A percentile compares a stretch with the other conserved stretches of the same genome.
phyloP scores from a whole-genome alignment of 2,888 invertebrate species.

The Tenthredo amoena region DNA sequence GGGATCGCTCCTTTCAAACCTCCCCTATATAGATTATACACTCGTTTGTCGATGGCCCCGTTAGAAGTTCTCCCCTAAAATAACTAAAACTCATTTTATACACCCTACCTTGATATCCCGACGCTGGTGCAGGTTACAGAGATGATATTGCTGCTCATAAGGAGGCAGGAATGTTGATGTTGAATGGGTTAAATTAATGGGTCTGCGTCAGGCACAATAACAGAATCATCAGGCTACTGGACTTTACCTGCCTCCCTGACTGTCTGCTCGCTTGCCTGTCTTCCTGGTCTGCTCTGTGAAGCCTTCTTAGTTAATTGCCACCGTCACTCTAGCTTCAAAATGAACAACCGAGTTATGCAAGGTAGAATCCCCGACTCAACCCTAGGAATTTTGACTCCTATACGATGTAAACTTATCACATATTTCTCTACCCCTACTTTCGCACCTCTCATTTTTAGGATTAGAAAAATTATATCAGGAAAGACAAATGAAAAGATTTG shows the following conservation, averaged over 20 bases:
- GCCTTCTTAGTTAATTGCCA: conserved; percentile 49
- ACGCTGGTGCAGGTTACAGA: background rate
- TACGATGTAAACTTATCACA: background rate
- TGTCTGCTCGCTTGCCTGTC: background rate
- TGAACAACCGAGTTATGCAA: conserved; percentile 48
- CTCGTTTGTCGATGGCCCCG: conserved; percentile 1
- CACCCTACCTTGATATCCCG: background rate
- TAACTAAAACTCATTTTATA: background rate
- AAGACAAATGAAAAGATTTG: too few species aligned
- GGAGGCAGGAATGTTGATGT: conserved; percentile 62
- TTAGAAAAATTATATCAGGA: too few species aligned
- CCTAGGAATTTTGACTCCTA: background rate
- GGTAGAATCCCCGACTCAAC: background rate
- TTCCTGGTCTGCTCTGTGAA: background rate
- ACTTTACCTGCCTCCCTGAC: conserved; percentile 29
- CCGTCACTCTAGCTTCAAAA: conserved; percentile 46
- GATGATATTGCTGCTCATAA: conserved; percentile 38
- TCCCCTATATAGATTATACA: background rate
- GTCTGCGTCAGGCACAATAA: conserved; percentile 62
- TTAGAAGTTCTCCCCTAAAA: background rate
- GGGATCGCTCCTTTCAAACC: background rate
- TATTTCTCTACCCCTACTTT: background rate
- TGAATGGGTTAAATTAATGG: conserved; percentile 70
- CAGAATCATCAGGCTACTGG: conserved; percentile 47
- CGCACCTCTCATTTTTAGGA: background rate